Base-by-base conservation (phyloP, 1,140 invertebrate species). In the Atopsyche davidsoni region DNA sequence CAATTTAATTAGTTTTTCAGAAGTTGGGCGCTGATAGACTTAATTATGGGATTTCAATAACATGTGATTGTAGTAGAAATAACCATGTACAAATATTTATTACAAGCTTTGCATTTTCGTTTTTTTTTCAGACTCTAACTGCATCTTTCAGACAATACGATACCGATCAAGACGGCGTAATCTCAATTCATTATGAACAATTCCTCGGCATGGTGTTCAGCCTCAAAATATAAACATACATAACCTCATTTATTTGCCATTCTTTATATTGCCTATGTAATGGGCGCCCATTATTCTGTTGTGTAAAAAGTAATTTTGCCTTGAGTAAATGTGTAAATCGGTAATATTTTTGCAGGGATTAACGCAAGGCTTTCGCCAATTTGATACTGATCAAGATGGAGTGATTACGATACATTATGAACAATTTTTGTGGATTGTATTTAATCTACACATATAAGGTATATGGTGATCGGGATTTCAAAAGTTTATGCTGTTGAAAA, bases 361-460 rank as follows among this genome's bases (percentile, higher is more conserved):
- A 53, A 97, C 93, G 32, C 75, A 82, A 50, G 81, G 93, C 38
- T 98, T 98, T 66, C 79, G 87, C 36, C 82, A 87, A 58, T 83
- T 85, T 62, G 95, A 99, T 64, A 89, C 88, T 3, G 92, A 98
- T 69, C 80, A 88, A 69, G 92, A 96, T 77, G 96, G 96, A 10
- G 81, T 92, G 47, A 97, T 99, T 54, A 90, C 87, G 21, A 95
- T 98, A 62, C 86, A 92, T 55, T 99, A 98, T 65, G 95, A 99
- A 72, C 91, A 98, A 63, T 99, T 99, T 73, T 77, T 98, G 17
- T 83, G 81, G 55, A 92, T 98, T 82, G 94, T 98, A 16, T 95
- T 97, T 66, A 89, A 86, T 62, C 71, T 96, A 39, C 92, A 91
- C 76, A 80, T 91, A 67, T 93, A 79, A 80, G 14, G n/a, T n/a